Evolutionary conservation across 2,797 vertebrate genomes (phyloP).

Genomic region (Melanotaenia boesemani): DNA sequence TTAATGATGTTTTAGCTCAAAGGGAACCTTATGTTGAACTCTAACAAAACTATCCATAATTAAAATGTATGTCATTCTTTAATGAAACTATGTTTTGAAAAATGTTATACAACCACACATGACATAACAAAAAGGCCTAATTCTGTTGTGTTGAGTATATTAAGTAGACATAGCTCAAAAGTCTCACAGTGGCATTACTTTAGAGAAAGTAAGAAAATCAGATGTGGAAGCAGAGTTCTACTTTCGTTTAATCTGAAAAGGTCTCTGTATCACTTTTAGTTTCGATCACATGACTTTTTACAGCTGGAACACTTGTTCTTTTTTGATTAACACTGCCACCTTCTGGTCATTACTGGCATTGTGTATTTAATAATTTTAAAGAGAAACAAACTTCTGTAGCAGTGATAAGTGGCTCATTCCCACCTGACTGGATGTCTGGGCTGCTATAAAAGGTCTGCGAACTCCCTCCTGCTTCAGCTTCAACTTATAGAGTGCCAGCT

Average conservation of each 20-base stretch:
- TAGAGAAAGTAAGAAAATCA: not conserved
- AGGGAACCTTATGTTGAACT: not conserved
- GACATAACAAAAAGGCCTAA: not conserved
- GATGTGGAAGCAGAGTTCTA: conserved; percentile 30
- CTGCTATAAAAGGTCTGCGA: conserved; percentile 81
- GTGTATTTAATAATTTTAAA: not conserved
- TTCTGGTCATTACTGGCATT: conserved; percentile 28
- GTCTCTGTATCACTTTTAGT: conserved; percentile 56
- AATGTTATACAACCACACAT: too few species aligned
- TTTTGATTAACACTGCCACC: conserved; percentile 62
- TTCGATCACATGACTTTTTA: conserved; percentile 57
- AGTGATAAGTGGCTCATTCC: conserved; percentile 30
- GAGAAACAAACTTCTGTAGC: not conserved
- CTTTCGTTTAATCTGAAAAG: conserved; percentile 78
- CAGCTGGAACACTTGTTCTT: rapidly evolving
- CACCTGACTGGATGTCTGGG: conserved; percentile 80
- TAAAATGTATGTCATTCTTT: not conserved
- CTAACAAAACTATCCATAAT: not conserved
- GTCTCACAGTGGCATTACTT: not conserved
- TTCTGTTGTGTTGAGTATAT: not conserved
- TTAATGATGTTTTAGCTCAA: not conserved
- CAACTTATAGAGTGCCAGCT: conserved; percentile 85
- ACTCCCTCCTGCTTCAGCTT: conserved; percentile 87
- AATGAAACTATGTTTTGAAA: too few species aligned
- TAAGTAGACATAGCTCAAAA: not conserved